Base-by-base conservation (phyloP, 2,113 vertebrate species). In the Caranx ignobilis region DNA sequence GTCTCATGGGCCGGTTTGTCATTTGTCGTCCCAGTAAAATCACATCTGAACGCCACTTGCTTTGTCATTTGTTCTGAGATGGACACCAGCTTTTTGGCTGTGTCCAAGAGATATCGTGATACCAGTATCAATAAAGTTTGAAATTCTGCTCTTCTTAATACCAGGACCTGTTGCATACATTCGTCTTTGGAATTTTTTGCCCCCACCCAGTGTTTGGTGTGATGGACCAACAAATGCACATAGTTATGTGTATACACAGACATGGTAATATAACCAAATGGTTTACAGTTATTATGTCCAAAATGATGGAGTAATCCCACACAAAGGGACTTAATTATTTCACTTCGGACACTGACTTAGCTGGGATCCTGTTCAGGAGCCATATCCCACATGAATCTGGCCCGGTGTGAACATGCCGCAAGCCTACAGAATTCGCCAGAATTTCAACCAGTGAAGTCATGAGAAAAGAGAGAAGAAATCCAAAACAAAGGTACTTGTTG, bases 11-110 rank as follows among this genome's bases (percentile, higher is more conserved):
- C 26, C 57, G 62, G 12, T 71, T 71, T 13, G 50, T 47, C 41
- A 71, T 75, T 65, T 75, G 47, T 34, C 62, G 41, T 55, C 41
- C 34, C 45, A n/a, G n/a, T 76, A 60, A 82, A 76, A 73, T 60
- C n/a, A 15, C 61, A 52, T 50, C 31, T 31, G 35, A 37, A 61
- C 16, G 45, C 32, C 2, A 3, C 5, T 62, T 50, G 41, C 37
- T 26, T 26, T 39, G 8, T 61, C 57, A 18, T 70, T 55, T 79
- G 19, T 59, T 59, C 10, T 72, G 7, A 21, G 31, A n/a, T 67
- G 4, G 31, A 45, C 19, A 61, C 9, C 34, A 48, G 57, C 21
- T 77, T 78, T 48, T n/a, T 61, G 11, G 0, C 3, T 60, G 19
- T 71, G 43, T 31, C 11, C n/a, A 1, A 31, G n/a, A 21, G 19